Percentiles rank a stretch among this genome's conserved stretches.
Conservation (phyloP, 1,140 invertebrate genomes). For the Homalodisca vitripennis region DNA sequence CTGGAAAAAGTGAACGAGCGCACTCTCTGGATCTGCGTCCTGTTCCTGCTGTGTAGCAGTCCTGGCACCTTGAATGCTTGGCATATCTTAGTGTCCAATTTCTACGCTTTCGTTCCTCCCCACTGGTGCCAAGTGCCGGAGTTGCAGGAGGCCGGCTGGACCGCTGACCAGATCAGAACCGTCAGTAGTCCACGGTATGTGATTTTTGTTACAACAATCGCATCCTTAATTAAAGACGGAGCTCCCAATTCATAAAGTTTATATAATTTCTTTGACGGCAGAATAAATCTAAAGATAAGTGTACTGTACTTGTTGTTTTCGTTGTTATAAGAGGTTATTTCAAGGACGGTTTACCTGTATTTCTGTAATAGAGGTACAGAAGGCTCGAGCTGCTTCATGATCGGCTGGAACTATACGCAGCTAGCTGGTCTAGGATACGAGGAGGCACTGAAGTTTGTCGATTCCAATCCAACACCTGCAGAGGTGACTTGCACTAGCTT, state of each 20-base stretch:
- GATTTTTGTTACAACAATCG: no score
- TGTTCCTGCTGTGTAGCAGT: constrained; percentile 53
- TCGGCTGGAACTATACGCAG: constrained; percentile 52
- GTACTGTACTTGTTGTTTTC: no score
- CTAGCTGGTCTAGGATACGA: constrained; percentile 49
- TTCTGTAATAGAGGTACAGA: constrained; percentile 9
- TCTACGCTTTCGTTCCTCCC: constrained; percentile 51
- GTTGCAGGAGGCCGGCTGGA: constrained; percentile 51
- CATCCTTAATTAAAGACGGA: no score
- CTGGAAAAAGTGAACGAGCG: constrained; percentile 39
- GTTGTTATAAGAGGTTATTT: no score
- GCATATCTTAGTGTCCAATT: constrained; percentile 56
- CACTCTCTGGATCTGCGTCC: constrained; percentile 45
- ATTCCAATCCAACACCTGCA: constrained; percentile 39
- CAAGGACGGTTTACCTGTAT: no score
- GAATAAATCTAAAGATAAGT: no score
- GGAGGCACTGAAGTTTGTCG: constrained; percentile 45
- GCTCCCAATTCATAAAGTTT: no score
- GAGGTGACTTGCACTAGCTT: constrained; percentile 45
- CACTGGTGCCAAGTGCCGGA: constrained; percentile 54
- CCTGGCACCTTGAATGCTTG: constrained; percentile 56
- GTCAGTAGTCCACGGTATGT: constrained; percentile 47
- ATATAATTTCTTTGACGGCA: no score
- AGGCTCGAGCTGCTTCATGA: constrained; percentile 45
- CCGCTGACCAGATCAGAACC: constrained; percentile 49